Conservation (phyloP, 2,888 invertebrate genomes). For the Cancer borealis region DNA sequence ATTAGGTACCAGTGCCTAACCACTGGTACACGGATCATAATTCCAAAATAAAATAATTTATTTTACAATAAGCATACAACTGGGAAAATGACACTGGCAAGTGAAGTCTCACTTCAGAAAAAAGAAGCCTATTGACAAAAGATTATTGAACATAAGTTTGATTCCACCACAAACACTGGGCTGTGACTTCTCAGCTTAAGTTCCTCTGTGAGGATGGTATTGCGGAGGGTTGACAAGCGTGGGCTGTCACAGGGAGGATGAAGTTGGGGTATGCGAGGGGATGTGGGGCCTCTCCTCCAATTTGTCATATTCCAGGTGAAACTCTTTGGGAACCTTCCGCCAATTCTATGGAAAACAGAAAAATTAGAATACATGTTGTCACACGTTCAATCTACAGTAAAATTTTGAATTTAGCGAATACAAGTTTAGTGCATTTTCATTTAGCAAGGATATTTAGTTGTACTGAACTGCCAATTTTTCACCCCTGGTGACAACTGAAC, state of each 20-base stretch:
- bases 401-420: no score
- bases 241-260: conserved; percentile 78
- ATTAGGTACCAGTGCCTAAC: conserved; percentile 45
- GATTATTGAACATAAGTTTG: conserved; percentile 70
- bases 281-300: conserved; percentile 94
- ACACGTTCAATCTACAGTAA: no score
- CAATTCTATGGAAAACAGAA: conserved; percentile 87
- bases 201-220: conserved; percentile 73
- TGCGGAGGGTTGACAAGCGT: conserved; percentile 80
- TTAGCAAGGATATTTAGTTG: no score
- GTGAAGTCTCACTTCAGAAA: conserved; percentile 83
- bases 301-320: conserved; percentile 99
- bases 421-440: no score
- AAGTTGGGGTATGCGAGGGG: conserved; percentile 81
- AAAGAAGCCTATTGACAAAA: conserved; percentile 68
- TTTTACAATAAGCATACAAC: conserved; percentile 83
- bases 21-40: conserved; percentile 35
- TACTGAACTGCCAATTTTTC: no score
- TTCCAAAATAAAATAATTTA: conserved; percentile 50
- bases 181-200: conserved; percentile 67
- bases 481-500: no score
- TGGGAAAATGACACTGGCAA: conserved; percentile 95
- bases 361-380: not conserved
- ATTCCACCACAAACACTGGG: conserved; percentile 71
- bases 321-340: conserved; percentile 99